Evolutionary conservation across 2,797 vertebrate genomes (phyloP).

Genomic region (Manis crassicaudata): DNA sequence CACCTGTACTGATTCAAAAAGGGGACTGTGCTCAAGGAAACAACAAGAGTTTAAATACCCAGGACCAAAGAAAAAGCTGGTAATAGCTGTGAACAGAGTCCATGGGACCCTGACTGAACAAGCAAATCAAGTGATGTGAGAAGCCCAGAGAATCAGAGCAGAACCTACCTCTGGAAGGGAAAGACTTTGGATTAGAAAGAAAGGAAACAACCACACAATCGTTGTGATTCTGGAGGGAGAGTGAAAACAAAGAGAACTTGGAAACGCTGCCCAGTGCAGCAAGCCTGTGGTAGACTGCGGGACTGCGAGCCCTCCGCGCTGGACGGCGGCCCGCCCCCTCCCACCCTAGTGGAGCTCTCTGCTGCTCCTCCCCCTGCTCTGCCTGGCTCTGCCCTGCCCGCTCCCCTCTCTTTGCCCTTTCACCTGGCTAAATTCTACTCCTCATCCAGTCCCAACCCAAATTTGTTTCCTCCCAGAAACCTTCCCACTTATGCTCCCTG

Average conservation of each 20-base stretch:
- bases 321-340: neutral
- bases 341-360: neutral
- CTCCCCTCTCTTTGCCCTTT: neutral
- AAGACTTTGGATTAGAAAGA: neutral
- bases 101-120: neutral
- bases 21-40: neutral
- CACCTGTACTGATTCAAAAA: neutral
- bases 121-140: neutral
- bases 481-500: neutral
- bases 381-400: neutral
- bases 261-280: neutral
- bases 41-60: neutral
- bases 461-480: neutral
- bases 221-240: neutral
- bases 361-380: neutral
- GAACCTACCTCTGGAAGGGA: neutral
- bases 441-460: neutral
- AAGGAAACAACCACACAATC: neutral
- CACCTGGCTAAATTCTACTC: neutral
- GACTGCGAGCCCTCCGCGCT: too few relatives aligned
- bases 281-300: neutral
- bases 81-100: neutral
- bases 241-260: neutral
- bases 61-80: neutral
- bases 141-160: neutral